These are phyloP conservation scores for Papilio protenor DNA, from an alignment of 2,888 invertebrate species.

Conservation along the genomic window DNA sequence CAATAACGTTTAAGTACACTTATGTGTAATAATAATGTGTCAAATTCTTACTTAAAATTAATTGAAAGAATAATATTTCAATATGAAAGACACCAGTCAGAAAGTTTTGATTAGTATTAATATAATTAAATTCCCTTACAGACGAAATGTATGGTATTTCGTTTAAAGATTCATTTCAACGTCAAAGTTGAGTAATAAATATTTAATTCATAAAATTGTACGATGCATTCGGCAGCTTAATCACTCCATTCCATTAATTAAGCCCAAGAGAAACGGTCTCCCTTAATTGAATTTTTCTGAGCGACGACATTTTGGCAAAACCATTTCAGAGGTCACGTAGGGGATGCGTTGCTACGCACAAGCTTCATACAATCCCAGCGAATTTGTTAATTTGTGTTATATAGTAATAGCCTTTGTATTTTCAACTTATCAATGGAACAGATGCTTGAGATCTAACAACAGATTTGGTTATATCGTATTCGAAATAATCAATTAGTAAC, in stretches of 20 bases:
- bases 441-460: too few species aligned
- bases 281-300: slow-evolving; percentile 38
- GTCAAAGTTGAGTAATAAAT: slow-evolving; percentile 3
- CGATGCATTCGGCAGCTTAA: slow-evolving; percentile 22
- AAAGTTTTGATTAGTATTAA: not conserved
- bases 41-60: not conserved
- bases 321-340: slow-evolving; percentile 21
- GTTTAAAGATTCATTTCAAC: not conserved
- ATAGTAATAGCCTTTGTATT: too few species aligned
- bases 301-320: slow-evolving; percentile 35
- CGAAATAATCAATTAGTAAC: not conserved
- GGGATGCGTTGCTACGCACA: not conserved
- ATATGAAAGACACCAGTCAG: not conserved
- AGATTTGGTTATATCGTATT: too few species aligned
- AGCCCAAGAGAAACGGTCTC: slow-evolving; percentile 20
- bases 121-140: not conserved
- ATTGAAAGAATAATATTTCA: not conserved
- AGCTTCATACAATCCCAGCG: not conserved
- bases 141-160: not conserved
- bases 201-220: slow-evolving; percentile 12
- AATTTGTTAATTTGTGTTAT: too few species aligned
- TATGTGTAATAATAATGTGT: not conserved
- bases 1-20: not conserved
- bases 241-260: slow-evolving; percentile 35
- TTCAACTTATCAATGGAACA: too few species aligned